Percentiles rank a stretch among this genome's conserved stretches.
These are phyloP conservation scores for Tetragonula clypearis DNA, from an alignment of 1,140 invertebrate genomes.

Conservation along the genomic window DNA sequence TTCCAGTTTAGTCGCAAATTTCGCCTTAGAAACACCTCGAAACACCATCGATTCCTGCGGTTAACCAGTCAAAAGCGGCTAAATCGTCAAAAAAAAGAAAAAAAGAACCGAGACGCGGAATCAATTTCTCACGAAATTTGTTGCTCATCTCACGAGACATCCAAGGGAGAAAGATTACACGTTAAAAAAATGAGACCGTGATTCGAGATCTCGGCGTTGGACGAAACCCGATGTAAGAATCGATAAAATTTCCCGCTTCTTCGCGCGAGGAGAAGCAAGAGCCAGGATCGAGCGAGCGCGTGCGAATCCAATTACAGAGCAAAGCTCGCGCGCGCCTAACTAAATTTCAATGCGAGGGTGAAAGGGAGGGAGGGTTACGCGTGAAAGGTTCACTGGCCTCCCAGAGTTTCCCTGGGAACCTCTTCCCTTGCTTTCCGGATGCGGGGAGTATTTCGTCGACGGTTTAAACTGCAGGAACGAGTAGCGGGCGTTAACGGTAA, in stretches of 20 bases:
- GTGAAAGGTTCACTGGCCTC: not conserved
- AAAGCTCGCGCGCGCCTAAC: constrained; percentile 16
- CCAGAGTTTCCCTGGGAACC: not conserved
- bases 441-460: constrained; percentile 25
- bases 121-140: not conserved
- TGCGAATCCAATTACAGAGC: constrained; percentile 31
- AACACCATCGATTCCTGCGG: constrained; percentile 12
- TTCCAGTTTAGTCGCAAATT: not conserved
- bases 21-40: not conserved
- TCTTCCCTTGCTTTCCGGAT: not conserved
- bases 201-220: not conserved
- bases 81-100: constrained; percentile 8
- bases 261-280: not conserved
- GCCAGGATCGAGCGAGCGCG: not conserved
- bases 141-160: not conserved
- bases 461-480: constrained; percentile 13
- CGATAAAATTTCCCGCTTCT: constrained; percentile 14
- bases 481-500: constrained; percentile 61
- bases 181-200: not conserved
- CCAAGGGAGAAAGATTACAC: not conserved
- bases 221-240: not conserved
- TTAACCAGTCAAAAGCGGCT: constrained; percentile 36
- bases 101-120: not conserved
- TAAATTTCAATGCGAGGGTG: constrained; percentile 28
- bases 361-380: not conserved